A percentile compares a stretch with the other conserved stretches of the same genome.
Conservation (phyloP, 2,113 vertebrate genomes). For the Erythrocebus patas region DNA sequence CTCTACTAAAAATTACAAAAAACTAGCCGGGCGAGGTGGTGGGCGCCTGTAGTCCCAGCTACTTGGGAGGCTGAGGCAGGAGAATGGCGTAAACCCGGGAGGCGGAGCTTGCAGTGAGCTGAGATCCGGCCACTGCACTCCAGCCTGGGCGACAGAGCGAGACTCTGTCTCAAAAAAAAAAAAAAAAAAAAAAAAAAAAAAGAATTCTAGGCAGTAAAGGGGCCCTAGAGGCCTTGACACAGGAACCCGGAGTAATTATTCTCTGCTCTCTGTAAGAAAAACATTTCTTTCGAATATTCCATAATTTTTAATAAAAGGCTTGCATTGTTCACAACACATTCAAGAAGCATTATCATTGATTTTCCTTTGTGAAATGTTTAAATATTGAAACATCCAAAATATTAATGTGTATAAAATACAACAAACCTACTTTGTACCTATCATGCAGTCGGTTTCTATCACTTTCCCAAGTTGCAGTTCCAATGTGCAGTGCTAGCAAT, state of each 20-base stretch:
- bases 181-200: too few species aligned
- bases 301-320: not conserved
- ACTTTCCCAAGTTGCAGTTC: not conserved
- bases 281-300: not conserved
- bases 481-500: not conserved
- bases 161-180: too few species aligned
- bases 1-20: too few species aligned
- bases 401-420: not conserved
- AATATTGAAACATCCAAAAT: not conserved
- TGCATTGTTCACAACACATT: not conserved
- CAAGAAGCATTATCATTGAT: not conserved
- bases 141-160: too few species aligned
- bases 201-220: not conserved
- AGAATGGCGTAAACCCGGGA: too few species aligned
- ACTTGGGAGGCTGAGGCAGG: too few species aligned
- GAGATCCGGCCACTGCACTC: too few species aligned
- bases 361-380: not conserved
- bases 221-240: not conserved
- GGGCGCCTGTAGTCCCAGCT: too few species aligned
- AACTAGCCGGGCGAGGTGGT: too few species aligned
- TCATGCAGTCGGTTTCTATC: not conserved
- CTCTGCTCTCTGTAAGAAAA: not conserved
- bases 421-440: not conserved
- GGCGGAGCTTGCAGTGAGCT: too few species aligned
- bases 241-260: not conserved